Evolutionary conservation across 2,797 vertebrate genomes (phyloP).

Genomic region (Geotria australis): DNA sequence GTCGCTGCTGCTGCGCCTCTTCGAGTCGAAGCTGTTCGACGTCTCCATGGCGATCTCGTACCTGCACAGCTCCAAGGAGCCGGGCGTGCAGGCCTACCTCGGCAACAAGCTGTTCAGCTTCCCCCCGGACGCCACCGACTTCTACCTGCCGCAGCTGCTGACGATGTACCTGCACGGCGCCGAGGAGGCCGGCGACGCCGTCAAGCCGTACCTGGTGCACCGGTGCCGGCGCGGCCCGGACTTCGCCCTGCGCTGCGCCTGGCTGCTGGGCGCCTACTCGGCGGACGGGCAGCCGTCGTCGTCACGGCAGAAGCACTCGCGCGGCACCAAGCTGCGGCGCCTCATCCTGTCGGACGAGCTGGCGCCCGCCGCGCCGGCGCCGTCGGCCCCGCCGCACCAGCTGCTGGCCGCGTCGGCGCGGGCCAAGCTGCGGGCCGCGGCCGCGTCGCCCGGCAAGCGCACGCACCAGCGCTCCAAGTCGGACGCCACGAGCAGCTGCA

Average conservation of each 20-base stretch:
- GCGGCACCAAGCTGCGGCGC: slow-evolving; percentile 61
- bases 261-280: slow-evolving; percentile 64
- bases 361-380: slow-evolving; percentile 17
- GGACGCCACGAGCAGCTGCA: slow-evolving; percentile 56
- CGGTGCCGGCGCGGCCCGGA: slow-evolving; percentile 74
- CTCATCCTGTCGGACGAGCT: slow-evolving; percentile 82
- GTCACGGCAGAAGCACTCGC: slow-evolving; percentile 65
- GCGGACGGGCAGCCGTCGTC: slow-evolving; percentile 97
- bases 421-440: slow-evolving; percentile 10
- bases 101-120: slow-evolving; percentile 84
- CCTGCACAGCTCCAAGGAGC: slow-evolving; percentile 82
- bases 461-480: slow-evolving; percentile 94
- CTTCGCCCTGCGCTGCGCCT: slow-evolving; percentile 66
- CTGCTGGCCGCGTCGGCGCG: slow-evolving; percentile 12
- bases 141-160: slow-evolving; percentile 75
- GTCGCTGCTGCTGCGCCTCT: slow-evolving; percentile 72
- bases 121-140: slow-evolving; percentile 53
- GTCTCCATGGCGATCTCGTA: slow-evolving; percentile 97
- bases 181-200: slow-evolving; percentile 77
- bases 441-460: slow-evolving; percentile 61
- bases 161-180: slow-evolving; percentile 99
- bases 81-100: slow-evolving; percentile 83
- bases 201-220: slow-evolving; percentile 83
- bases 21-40: slow-evolving; percentile 83
- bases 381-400: slow-evolving; percentile 1